Conservation (phyloP, 2,797 vertebrate genomes). For the Cyprinodon diabolis region DNA sequence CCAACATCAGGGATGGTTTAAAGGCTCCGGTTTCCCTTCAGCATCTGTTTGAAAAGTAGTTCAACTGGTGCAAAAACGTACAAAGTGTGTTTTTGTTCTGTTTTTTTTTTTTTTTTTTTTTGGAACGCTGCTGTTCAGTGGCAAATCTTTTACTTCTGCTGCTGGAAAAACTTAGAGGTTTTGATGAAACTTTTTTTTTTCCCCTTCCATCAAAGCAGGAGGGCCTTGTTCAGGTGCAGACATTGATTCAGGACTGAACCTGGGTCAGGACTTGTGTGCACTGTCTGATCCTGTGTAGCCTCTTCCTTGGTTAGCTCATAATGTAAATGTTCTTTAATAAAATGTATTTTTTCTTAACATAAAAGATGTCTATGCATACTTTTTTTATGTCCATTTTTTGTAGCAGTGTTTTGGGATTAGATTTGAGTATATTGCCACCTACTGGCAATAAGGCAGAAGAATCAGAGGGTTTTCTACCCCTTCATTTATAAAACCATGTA, state of each 20-base stretch:
- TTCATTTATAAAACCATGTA: not conserved
- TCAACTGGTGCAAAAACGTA: not conserved
- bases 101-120: not conserved
- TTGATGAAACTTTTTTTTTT: not conserved
- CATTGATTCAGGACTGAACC: constrained; percentile 21
- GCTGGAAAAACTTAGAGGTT: not conserved
- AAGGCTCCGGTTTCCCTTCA: not conserved
- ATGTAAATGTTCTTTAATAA: constrained; percentile 78
- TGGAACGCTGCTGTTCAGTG: not conserved
- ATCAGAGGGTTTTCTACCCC: not conserved
- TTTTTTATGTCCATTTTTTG: not conserved
- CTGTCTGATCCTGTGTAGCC: constrained; percentile 11
- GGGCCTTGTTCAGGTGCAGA: not conserved
- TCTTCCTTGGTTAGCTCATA: constrained; percentile 61
- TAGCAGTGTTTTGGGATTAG: not conserved
- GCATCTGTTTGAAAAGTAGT: not conserved
- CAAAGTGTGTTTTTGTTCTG: not conserved
- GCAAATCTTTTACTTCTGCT: not conserved
- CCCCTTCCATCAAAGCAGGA: not conserved
- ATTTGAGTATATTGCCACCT: constrained; percentile 27
- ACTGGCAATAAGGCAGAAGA: not conserved
- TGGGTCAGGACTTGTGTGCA: constrained; percentile 19
- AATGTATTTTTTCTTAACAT: constrained; percentile 40
- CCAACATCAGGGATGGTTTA: constrained; percentile 1
- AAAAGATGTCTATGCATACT: not conserved